Evolutionary conservation across 2,113 vertebrate species (phyloP).

Genomic region (Dolichallabes microphthalmus): DNA sequence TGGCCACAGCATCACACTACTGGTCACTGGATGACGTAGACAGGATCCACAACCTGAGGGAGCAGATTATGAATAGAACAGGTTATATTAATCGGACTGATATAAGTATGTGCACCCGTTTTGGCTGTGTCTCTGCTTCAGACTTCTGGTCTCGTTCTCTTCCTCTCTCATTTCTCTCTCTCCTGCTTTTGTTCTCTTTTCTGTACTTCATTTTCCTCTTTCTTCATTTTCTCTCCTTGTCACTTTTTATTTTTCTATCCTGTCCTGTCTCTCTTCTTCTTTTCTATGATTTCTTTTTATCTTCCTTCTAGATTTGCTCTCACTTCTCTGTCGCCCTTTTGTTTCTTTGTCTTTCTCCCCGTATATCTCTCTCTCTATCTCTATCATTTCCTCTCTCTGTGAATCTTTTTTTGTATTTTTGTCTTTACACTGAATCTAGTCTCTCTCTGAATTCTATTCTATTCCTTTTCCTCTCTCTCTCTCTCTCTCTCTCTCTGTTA

Average conservation of each 20-base stretch:
- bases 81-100: conserved; percentile 71
- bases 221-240: neutral
- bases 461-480: neutral
- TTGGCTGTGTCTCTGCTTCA: conserved; percentile 30
- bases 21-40: conserved; percentile 90
- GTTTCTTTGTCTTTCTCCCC: neutral
- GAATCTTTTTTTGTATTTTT: neutral
- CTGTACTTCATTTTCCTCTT: too few species aligned
- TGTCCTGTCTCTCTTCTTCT: neutral
- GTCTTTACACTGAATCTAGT: neutral
- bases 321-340: neutral
- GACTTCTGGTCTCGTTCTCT: neutral
- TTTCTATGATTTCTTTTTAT: too few species aligned
- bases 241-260: too few species aligned
- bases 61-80: conserved; percentile 80
- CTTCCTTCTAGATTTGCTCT: neutral
- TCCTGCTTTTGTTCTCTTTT: neutral
- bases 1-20: conserved; percentile 89
- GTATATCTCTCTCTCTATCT: neutral
- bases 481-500: neutral
- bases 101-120: conserved; percentile 68
- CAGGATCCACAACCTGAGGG: conserved; percentile 84
- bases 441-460: neutral
- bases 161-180: neutral
- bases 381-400: conserved; percentile 5